phyloP scores from a whole-genome alignment of 2,888 invertebrate genomes.

The Diarsia mendica region DNA sequence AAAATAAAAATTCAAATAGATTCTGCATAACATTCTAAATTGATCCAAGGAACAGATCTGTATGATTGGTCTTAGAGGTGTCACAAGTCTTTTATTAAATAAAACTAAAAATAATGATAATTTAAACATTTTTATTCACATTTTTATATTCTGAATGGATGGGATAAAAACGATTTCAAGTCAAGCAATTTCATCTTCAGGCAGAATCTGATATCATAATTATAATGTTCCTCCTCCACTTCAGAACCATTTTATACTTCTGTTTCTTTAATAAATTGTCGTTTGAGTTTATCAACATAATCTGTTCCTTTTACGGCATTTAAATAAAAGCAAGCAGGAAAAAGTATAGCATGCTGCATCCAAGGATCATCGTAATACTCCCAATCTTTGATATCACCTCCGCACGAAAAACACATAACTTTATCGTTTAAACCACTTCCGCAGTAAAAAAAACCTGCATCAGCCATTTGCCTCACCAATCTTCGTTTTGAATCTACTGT shows the following conservation, averaged over 20 bases:
- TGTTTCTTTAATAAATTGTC: neutral
- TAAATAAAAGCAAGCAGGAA: neutral
- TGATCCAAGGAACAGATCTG: too few relatives aligned
- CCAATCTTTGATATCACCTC: neutral
- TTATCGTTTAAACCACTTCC: neutral
- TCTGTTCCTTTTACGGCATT: neutral
- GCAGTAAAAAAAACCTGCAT: neutral
- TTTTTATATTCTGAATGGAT: too few relatives aligned
- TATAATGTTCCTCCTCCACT: neutral
- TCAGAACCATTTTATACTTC: constrained; percentile 1
- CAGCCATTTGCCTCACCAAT: constrained; percentile 2
- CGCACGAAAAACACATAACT: neutral
- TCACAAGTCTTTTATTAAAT: too few relatives aligned
- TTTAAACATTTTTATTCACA: too few relatives aligned
- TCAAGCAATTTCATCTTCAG: too few relatives aligned
- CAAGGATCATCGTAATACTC: neutral
- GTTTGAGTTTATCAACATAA: neutral
- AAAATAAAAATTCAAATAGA: too few relatives aligned
- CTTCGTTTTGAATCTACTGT: neutral
- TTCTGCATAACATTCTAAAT: too few relatives aligned
- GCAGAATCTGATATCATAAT: too few relatives aligned
- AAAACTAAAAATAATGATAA: too few relatives aligned
- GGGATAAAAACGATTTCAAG: too few relatives aligned
- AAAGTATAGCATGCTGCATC: too few relatives aligned
- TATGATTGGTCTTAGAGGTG: too few relatives aligned